Conservation (phyloP, 2,797 vertebrate genomes). For the Acomys russatus region DNA sequence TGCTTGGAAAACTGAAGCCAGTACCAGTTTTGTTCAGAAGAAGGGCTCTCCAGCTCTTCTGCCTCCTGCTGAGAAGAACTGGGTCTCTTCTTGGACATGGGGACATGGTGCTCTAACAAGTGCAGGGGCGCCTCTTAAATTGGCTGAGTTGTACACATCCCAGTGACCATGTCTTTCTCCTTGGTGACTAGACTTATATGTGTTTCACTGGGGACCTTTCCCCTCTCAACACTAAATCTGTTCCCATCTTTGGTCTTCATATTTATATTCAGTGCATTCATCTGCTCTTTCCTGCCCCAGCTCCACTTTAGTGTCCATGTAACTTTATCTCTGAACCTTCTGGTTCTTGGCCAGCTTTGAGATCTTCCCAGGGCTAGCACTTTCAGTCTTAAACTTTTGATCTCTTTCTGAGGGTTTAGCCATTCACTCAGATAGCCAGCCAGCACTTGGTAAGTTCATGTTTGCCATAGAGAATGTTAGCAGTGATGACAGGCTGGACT, state of each 20-base stretch:
- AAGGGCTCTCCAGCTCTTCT: conserved; percentile 4
- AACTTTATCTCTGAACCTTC: conserved; percentile 35
- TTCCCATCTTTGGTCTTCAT: conserved; percentile 13
- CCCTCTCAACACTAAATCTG: neutral
- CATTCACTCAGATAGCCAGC: conserved; percentile 51
- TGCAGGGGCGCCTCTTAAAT: neutral
- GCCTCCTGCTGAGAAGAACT: conserved; percentile 5
- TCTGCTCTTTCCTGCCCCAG: neutral
- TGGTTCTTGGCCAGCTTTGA: conserved; percentile 8
- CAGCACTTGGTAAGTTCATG: conserved; percentile 44
- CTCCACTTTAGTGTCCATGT: neutral
- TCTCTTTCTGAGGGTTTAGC: conserved; percentile 34
- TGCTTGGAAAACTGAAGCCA: conserved; percentile 40
- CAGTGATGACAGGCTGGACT: neutral
- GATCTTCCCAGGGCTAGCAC: neutral
- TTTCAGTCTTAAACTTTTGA: neutral
- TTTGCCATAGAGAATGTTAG: conserved; percentile 47
- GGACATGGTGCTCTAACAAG: neutral
- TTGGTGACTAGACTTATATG: neutral
- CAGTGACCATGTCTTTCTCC: neutral
- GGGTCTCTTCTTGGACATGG: conserved; percentile 18
- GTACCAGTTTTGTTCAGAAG: conserved; percentile 34
- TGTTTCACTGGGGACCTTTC: neutral
- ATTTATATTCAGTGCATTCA: neutral
- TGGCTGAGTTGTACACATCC: conserved; percentile 1